Evolutionary conservation across 2,888 invertebrate genomes (phyloP).

Genomic region (Hymenopus coronatus): DNA sequence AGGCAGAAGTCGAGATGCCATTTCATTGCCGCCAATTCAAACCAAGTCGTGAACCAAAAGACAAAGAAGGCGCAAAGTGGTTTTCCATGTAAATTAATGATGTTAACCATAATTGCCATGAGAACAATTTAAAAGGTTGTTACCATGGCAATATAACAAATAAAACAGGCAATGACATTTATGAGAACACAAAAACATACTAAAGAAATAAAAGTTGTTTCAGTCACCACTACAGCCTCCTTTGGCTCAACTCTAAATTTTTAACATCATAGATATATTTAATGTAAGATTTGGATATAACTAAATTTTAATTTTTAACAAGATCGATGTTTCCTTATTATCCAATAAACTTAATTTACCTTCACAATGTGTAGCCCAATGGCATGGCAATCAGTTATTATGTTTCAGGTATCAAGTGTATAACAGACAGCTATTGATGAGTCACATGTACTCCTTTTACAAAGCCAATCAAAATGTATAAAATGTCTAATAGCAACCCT

Average conservation of each 20-base stretch:
- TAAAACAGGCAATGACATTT: slow-evolving; percentile 33
- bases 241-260: slow-evolving; percentile 3
- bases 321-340: neutral
- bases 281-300: neutral
- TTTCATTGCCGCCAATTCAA: slow-evolving; percentile 35
- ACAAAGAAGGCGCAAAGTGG: slow-evolving; percentile 62
- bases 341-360: neutral
- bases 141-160: slow-evolving; percentile 34
- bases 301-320: neutral
- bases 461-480: neutral
- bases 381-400: neutral
- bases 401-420: neutral
- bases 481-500: neutral
- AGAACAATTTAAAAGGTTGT: slow-evolving; percentile 30
- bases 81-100: slow-evolving; percentile 60
- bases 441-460: neutral
- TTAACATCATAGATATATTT: neutral
- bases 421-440: neutral
- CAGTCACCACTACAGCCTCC: slow-evolving; percentile 29
- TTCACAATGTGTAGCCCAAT: neutral
- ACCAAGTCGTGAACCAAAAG: slow-evolving; percentile 48
- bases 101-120: slow-evolving; percentile 35
- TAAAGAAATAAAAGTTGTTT: neutral
- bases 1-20: slow-evolving; percentile 32
- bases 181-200: slow-evolving; percentile 16